Conservation (phyloP, 2,113 vertebrate species). For the Antechinus stuartii region DNA sequence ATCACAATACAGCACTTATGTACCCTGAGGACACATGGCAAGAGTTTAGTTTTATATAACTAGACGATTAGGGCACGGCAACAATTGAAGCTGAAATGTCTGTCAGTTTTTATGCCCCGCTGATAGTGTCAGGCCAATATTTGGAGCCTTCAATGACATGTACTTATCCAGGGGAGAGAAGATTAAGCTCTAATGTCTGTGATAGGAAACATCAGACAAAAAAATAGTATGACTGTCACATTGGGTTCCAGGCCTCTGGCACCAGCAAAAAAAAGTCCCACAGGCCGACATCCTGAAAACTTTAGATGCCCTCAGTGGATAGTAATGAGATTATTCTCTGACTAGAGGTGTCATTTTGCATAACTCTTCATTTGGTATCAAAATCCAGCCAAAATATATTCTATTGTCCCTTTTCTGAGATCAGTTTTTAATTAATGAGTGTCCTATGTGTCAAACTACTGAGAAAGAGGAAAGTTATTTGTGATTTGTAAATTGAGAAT, state of each 20-base stretch:
- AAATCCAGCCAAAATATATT: constrained; percentile 55
- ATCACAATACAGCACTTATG: constrained; percentile 27
- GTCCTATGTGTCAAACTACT: background rate
- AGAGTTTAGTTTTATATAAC: background rate
- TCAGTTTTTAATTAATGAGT: constrained; percentile 4
- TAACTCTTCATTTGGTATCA: constrained; percentile 50
- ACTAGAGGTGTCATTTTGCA: constrained; percentile 25
- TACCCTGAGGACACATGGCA: background rate
- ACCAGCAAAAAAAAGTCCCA: constrained; percentile 6
- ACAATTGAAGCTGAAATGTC: background rate
- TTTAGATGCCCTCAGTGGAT: constrained; percentile 25
- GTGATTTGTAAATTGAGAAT: background rate
- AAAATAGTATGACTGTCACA: background rate
- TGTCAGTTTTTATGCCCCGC: constrained; percentile 25
- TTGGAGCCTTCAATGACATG: background rate
- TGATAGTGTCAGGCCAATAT: constrained; percentile 38
- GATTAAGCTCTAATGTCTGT: constrained; percentile 27
- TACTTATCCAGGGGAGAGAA: background rate
- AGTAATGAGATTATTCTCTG: background rate
- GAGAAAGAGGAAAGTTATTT: background rate
- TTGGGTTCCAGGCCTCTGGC: constrained; percentile 2
- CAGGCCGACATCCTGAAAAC: constrained; percentile 31
- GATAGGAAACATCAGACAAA: constrained; percentile 10
- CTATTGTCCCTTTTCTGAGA: constrained; percentile 16
- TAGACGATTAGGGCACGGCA: background rate